Conservation (phyloP, 2,888 invertebrate genomes). For the Lamellibrachia columna region DNA sequence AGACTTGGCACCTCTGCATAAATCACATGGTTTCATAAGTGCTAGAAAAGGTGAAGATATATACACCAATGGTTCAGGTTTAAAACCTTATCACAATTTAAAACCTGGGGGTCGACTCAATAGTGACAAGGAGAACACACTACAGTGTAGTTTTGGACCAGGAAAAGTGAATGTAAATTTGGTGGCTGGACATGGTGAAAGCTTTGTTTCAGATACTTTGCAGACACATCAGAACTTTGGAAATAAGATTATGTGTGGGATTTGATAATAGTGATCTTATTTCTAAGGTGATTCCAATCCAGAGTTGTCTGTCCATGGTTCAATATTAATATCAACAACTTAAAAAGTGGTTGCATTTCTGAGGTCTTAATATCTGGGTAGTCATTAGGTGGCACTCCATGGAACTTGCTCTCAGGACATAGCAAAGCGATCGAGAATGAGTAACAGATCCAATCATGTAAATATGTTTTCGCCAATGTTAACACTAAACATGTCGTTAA, state of each 20-base stretch:
- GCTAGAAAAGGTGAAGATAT: no score
- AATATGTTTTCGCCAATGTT: background rate
- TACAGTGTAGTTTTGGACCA: background rate
- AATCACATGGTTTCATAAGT: no score
- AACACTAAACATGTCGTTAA: background rate
- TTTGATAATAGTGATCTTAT: background rate
- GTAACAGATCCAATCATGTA: background rate
- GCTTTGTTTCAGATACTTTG: background rate
- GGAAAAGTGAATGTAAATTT: background rate
- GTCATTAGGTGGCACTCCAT: background rate
- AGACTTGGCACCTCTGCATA: no score
- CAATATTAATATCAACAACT: background rate
- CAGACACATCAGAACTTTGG: background rate
- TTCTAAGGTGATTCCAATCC: background rate
- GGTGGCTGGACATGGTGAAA: background rate
- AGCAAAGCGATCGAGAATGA: background rate
- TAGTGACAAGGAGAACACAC: background rate
- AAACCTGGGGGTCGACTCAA: background rate
- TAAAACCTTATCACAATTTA: background rate
- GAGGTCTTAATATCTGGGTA: background rate
- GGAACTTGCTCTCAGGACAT: background rate
- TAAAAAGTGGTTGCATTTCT: background rate
- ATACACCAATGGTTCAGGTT: background rate
- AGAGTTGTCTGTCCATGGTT: background rate
- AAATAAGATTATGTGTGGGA: background rate